Percentiles rank a stretch among this genome's conserved stretches.
Evolutionary conservation across 53 echinoderm and acorn worm species (phyloP).

Genomic region (Holothuria scabra): DNA sequence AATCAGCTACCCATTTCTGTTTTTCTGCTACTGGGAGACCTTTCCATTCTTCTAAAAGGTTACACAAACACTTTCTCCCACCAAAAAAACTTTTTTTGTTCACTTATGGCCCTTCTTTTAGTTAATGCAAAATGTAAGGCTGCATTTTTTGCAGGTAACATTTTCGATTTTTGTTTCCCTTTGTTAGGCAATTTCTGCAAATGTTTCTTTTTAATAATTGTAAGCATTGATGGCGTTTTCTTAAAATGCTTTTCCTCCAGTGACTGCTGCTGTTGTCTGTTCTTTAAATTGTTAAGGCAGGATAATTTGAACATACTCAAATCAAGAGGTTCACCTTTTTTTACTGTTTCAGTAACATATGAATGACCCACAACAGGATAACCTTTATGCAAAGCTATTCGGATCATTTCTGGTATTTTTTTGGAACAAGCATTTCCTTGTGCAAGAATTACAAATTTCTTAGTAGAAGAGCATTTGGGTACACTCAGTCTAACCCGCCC

Average conservation of each 20-base stretch:
- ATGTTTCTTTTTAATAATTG: background rate
- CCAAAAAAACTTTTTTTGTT: background rate
- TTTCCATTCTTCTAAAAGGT: background rate
- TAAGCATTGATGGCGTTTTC: slow-evolving; percentile 10
- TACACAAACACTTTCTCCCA: background rate
- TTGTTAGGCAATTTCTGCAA: background rate
- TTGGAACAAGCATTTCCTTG: background rate
- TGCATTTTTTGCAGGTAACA: slow-evolving; percentile 1
- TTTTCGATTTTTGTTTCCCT: background rate
- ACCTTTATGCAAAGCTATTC: background rate
- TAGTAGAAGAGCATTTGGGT: background rate
- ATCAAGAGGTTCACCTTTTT: background rate
- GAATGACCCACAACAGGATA: background rate
- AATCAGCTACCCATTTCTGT: slow-evolving; percentile 3
- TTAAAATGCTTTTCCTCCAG: slow-evolving; percentile 18
- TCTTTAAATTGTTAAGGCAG: too few species aligned
- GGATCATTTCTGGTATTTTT: background rate
- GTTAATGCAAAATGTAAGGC: slow-evolving; percentile 12
- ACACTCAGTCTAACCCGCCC: background rate
- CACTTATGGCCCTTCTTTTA: background rate
- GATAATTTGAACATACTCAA: background rate
- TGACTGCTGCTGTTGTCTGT: background rate
- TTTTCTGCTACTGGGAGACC: background rate
- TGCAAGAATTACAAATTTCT: too few species aligned
- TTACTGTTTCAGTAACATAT: background rate